Percentiles rank a stretch among this genome's conserved stretches.
Conservation (phyloP, 2,797 vertebrate species). For the Channallabes apus region DNA sequence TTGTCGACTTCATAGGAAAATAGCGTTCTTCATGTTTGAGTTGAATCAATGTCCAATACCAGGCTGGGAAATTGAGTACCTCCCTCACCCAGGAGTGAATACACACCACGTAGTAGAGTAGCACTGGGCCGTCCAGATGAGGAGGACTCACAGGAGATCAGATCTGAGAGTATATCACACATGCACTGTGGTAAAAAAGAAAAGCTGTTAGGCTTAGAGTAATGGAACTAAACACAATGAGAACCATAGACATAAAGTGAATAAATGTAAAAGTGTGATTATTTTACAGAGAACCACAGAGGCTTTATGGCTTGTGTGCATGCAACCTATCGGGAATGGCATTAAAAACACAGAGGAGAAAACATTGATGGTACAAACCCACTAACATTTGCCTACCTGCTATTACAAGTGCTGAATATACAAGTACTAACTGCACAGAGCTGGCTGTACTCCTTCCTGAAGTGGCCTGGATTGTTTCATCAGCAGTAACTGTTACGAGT, state of each 20-base stretch:
- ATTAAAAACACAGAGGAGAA: no score
- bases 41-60: constrained; percentile 70
- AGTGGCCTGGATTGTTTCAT: neutral
- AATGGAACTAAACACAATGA: neutral
- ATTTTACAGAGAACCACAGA: neutral
- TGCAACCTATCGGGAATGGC: neutral
- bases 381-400: neutral
- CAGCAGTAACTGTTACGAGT: neutral
- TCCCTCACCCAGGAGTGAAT: constrained; percentile 75
- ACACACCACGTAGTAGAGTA: constrained; percentile 67
- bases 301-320: neutral
- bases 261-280: neutral
- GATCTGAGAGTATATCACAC: constrained; percentile 59
- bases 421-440: neutral
- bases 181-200: constrained; percentile 64
- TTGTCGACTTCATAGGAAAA: neutral
- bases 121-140: constrained; percentile 44
- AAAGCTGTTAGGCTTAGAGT: neutral
- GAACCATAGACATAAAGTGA: neutral
- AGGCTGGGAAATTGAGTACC: constrained; percentile 72
- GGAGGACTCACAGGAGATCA: constrained; percentile 49
- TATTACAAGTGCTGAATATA: neutral
- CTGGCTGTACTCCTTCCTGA: neutral
- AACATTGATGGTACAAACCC: neutral
- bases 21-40: constrained; percentile 54